Base-by-base conservation (phyloP, 1,140 invertebrate species). In the Bombus huntii region DNA sequence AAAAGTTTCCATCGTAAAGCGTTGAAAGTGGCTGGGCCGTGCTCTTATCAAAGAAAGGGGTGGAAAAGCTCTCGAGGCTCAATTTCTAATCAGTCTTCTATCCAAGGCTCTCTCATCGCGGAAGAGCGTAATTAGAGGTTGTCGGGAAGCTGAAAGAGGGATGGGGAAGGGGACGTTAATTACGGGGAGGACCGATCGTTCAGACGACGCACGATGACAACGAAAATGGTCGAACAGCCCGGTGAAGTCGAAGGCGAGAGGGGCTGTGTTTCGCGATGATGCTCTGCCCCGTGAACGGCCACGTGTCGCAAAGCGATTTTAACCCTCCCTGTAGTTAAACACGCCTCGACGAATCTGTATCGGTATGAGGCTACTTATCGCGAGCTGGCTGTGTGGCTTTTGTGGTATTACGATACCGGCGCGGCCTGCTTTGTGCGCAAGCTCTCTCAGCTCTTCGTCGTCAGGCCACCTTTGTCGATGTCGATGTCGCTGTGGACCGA, bases 241-340 rank as follows among this genome's bases (percentile, higher is more conserved):
- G 65, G 28, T 53, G 79, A 81, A 89, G 73, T 83, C 80, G 34
- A 62, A 76, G 47, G 74, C 37, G 71, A 70, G 9, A 68, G 34
- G 28, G 28, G 59, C 3, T 62, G 75, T 65, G 47, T 78, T 85
- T 42, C 62, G 75, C 44, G 78, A 78, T 47, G 70, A 62, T 66
- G 70, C 81, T 74, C 73, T 59, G 62, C 72, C 59, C 31, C 15
- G 37, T 89, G 79, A 77, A 89, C 72, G 37, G 68, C 78, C 88
- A 84, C 89, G 89, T 89, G 89, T 90, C 81, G 89, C 77, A 89
- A 89, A 89, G 88, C 88, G 88, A 80, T 78, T 87, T 72, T 80
- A 87, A 89, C 89, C 89, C 89, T 62, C 71, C 72, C 53, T 81
- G 31, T 78, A 25, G 31, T 78, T 78, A 88, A 87, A 87, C 81